Evolutionary conservation across 30 jellyfish, hydroid and myxozoan species (phyloP).

Genomic region (Turritopsis rubra): DNA sequence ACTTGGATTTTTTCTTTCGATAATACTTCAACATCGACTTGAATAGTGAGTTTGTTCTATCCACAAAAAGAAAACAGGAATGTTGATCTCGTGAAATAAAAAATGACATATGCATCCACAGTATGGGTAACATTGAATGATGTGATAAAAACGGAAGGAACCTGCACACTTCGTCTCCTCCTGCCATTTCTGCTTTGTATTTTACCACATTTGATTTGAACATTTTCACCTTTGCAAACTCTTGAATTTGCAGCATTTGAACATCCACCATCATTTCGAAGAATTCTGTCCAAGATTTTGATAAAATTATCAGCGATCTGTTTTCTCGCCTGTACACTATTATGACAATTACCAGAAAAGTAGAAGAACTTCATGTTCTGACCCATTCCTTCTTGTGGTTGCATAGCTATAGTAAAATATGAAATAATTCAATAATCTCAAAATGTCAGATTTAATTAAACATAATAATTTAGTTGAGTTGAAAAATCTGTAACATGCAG

Average conservation of each 20-base stretch:
- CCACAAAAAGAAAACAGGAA: neutral
- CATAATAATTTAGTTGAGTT: too few relatives aligned
- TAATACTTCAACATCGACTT: slow-evolving; percentile 67
- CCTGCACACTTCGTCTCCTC: slow-evolving; percentile 64
- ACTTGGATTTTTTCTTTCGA: slow-evolving; percentile 39
- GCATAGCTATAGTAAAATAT: slow-evolving; percentile 31
- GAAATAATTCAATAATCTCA: neutral
- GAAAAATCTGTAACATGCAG: too few relatives aligned
- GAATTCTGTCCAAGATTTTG: slow-evolving; percentile 31
- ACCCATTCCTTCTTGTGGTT: slow-evolving; percentile 68
- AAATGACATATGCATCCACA: too few relatives aligned
- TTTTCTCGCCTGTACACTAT: slow-evolving; percentile 52
- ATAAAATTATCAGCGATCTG: slow-evolving; percentile 57
- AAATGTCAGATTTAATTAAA: neutral
- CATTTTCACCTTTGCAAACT: slow-evolving; percentile 73
- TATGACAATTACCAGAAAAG: slow-evolving; percentile 85
- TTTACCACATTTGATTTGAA: slow-evolving; percentile 66
- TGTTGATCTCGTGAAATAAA: too few relatives aligned
- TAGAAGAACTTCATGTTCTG: slow-evolving; percentile 71
- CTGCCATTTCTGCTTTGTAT: slow-evolving; percentile 36
- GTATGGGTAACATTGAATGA: too few relatives aligned
- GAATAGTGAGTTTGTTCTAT: slow-evolving; percentile 55
- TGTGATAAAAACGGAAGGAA: too few relatives aligned
- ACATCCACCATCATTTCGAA: slow-evolving; percentile 78
- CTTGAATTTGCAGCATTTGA: slow-evolving; percentile 56